phyloP scores from a whole-genome alignment of 2,888 invertebrate species.

The Globia sparganii region DNA sequence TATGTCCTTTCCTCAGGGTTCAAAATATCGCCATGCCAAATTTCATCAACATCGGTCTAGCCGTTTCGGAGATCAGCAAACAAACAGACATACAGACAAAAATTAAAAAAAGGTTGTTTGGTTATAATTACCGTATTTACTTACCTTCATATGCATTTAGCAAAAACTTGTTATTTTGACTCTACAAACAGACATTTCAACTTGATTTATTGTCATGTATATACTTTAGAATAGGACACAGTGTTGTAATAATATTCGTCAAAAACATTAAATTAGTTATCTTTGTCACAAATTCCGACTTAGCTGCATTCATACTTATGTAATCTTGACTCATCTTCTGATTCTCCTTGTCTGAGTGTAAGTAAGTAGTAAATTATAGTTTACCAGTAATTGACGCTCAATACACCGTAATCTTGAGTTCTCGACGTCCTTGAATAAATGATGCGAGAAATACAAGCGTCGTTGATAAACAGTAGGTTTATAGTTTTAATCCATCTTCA shows the following conservation, averaged over 20 bases:
- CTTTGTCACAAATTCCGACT: background rate
- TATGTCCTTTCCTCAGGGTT: too few species aligned
- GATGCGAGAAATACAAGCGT: constrained; percentile 18
- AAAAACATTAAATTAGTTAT: background rate
- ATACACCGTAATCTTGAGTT: constrained; percentile 24
- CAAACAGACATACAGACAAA: too few species aligned
- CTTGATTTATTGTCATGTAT: too few species aligned
- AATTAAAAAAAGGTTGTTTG: too few species aligned
- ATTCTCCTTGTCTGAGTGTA: background rate
- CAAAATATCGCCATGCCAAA: too few species aligned
- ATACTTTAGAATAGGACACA: too few species aligned
- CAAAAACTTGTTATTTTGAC: too few species aligned
- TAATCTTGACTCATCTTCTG: background rate
- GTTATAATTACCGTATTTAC: too few species aligned
- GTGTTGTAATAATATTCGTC: background rate
- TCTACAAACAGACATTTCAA: too few species aligned
- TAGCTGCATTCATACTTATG: background rate
- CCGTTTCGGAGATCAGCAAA: too few species aligned
- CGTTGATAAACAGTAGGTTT: constrained; percentile 18
- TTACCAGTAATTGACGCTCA: constrained; percentile 17
- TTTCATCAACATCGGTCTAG: too few species aligned
- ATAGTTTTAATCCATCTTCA: constrained; percentile 12
- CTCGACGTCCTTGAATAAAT: constrained; percentile 22
- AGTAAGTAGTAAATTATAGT: constrained; percentile 16
- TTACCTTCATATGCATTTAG: too few species aligned